Base-by-base conservation (phyloP, 2,797 vertebrate genomes). In the Takifugu rubripes region DNA sequence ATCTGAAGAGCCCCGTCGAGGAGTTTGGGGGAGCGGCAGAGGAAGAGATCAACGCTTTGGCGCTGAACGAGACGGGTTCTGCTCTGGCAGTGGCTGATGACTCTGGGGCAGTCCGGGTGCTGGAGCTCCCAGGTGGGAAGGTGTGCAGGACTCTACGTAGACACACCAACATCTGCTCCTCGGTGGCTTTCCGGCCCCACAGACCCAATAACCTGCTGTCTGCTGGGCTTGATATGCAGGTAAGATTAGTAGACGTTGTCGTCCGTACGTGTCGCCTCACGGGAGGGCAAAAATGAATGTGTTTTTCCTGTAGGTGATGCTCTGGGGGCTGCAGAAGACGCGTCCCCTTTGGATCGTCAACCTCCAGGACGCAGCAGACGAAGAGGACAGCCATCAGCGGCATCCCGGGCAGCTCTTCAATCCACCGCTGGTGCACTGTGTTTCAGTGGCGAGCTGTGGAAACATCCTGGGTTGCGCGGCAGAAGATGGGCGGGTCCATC, bases 191-290 rank as follows among this genome's bases (percentile, higher is more conserved):
- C 80, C 89, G 95, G n/a, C 95, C 97, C 43, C 93, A 92, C 48
- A 88, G 94, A 46, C 95, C 97, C 44, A 94, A 95, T 46, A 97
- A 96, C 78, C 85, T 99, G 33, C 77, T 99, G 56, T 97, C 97
- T 51, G 95, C 93, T 49, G 97, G 97, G 43, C 90, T 99, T 52
- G 97, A 99, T 88, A 98, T 98, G 96, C 95, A 99, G 95, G 97
- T 98, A 73, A 93, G 54, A 12, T 1, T 3, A 40, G 36, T 14
- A 40, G 36, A 12, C 3, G 1, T 45, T 2, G 1, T 8, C 1
- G 17, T 26, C 40, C 17, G 12, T 6, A 12, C 33, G 3, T 12
- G 52, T 49, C 3, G 21, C 14, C 6, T 6, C 26, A 5, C 14
- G 36, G 14, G 8, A 4, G 36, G 36, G 10, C 11, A 33, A 9